phyloP scores from a whole-genome alignment of 2,888 invertebrate genomes.

The Nephrotoma appendiculata region DNA sequence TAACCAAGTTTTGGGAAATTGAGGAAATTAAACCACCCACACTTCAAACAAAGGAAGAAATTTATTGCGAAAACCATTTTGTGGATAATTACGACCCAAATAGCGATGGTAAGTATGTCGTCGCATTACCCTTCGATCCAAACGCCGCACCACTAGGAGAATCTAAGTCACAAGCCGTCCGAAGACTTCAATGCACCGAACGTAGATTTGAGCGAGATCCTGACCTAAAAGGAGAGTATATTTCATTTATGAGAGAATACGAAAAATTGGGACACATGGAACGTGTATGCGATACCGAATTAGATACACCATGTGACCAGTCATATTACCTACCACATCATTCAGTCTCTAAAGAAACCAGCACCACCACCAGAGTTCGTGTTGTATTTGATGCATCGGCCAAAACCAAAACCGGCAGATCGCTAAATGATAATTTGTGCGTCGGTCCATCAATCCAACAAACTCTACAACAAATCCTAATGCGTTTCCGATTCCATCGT shows the following conservation, averaged over 20 bases:
- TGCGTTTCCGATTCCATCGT: neutral
- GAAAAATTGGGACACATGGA: neutral
- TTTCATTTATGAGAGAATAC: neutral
- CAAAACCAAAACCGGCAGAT: neutral
- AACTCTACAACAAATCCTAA: neutral
- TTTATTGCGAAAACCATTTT: neutral
- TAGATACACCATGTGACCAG: neutral
- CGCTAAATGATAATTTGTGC: neutral
- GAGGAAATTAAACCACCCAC: neutral
- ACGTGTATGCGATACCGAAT: neutral
- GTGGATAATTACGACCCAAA: neutral
- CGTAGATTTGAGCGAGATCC: too few relatives aligned
- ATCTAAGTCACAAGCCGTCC: neutral
- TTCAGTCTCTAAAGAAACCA: neutral
- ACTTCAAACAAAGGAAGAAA: neutral
- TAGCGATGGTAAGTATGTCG: neutral
- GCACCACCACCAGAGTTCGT: neutral
- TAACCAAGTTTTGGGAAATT: neutral
- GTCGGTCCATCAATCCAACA: neutral
- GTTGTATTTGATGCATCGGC: neutral
- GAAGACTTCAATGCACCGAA: neutral
- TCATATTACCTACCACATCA: neutral
- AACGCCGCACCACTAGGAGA: neutral
- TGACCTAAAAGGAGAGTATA: neutral
- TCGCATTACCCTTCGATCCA: neutral